A percentile compares a stretch with the other conserved stretches of the same genome.
Conservation (phyloP, 2,113 vertebrate genomes). For the Pyrgilauda ruficollis region DNA sequence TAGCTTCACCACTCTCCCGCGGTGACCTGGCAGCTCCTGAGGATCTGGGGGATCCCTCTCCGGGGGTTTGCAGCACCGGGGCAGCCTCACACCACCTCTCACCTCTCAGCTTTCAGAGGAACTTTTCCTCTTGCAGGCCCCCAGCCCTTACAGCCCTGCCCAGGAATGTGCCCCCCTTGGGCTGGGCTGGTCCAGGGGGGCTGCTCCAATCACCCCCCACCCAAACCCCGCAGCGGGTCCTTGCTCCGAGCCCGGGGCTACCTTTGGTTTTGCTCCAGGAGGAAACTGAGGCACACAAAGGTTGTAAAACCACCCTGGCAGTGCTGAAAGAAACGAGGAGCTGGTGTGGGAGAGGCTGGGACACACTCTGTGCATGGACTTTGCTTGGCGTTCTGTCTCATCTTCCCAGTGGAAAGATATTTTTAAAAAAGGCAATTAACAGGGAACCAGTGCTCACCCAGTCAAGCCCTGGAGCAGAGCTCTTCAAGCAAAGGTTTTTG, state of each 20-base stretch:
- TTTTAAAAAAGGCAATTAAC: neutral
- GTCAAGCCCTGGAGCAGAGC: neutral
- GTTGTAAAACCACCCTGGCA: neutral
- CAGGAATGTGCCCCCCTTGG: neutral
- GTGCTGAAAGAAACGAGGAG: neutral
- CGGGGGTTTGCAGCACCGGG: neutral
- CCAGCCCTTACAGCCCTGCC: neutral
- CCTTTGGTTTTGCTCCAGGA: neutral
- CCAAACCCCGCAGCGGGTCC: neutral
- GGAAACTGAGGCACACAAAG: neutral
- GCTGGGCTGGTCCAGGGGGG: neutral
- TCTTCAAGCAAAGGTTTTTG: neutral
- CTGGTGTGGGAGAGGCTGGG: neutral
- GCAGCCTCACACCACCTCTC: neutral
- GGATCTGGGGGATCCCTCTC: neutral
- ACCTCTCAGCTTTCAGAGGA: neutral
- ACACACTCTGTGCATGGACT: neutral
- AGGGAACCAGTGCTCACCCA: accelerated
- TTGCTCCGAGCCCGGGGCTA: neutral
- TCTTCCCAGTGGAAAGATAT: neutral
- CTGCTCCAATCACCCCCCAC: neutral
- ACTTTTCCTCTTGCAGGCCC: neutral
- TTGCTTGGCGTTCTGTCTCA: neutral
- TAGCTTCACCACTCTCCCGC: neutral
- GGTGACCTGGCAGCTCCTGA: neutral